Base-by-base conservation (phyloP, 2,888 invertebrate genomes). In the Calephelis perditalis region DNA sequence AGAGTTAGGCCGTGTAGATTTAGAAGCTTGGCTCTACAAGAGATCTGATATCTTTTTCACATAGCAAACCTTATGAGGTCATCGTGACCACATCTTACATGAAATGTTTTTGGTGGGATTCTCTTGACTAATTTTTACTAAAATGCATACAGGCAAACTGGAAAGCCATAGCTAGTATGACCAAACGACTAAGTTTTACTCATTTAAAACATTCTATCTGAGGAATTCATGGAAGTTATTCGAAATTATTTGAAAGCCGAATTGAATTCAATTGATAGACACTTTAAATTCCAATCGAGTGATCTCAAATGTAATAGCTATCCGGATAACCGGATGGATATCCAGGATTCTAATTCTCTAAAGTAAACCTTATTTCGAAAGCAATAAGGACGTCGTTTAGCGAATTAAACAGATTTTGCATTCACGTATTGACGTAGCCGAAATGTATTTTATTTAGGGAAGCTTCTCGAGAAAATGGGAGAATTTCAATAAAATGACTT, bases 231-330 rank as follows among this genome's bases (percentile, higher is more conserved):
- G 59, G 54, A 63, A 65, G 64, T 62, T 61, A 62, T 63, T 59
- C 61, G 60, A 63, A 67, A 66, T 66, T 63, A 65, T 66, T 66
- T 60, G 62, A 61, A 63, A 57, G 65, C 62, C 61, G 62, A 63
- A 66, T 67, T 63, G 65, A 66, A 66, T 66, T 65, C 62, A 56
- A 59, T 60, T 63, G 64, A 65, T 63, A 65, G 62, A 67, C 62
- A 64, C 66, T 66, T 64, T 66, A 67, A 67, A 67, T 66, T 66
- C 66, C 61, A 57, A 66, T 63, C 60, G 61, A 47, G 60, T 58
- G 65, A 67, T 67, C 63, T 59, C 44, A 52, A 59, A 62, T 58
- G 62, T 66, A 62, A 66, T 65, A 66, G 65, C 63, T 61, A 60
- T 67, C 57, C 61, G 63, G 62, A 67, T 67, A 63, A 65, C 55